Evolutionary conservation across 2,888 invertebrate species (phyloP).

Genomic region (Augiades crinisus): DNA sequence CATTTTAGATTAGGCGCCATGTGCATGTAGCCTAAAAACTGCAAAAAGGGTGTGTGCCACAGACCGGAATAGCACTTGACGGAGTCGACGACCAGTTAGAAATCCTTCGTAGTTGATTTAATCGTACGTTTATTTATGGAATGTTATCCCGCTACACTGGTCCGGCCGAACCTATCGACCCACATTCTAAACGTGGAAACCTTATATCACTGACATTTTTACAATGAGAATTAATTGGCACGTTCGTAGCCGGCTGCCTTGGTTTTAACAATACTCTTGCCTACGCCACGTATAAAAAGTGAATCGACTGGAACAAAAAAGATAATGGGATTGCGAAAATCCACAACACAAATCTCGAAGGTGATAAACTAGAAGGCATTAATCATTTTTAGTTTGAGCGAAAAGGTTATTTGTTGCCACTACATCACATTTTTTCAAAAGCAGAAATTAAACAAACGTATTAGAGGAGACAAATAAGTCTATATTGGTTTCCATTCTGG

Average conservation of each 20-base stretch:
- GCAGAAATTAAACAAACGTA: too few species aligned
- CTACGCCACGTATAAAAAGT: conserved; percentile 16
- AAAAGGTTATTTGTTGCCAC: neutral
- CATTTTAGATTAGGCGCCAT: neutral
- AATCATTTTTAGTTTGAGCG: conserved; percentile 6
- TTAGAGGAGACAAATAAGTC: too few species aligned
- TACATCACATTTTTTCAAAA: neutral
- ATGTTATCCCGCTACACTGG: conserved; percentile 30
- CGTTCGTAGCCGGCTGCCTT: conserved; percentile 1
- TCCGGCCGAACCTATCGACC: conserved; percentile 31
- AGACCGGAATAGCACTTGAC: neutral
- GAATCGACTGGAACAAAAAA: conserved; percentile 20
- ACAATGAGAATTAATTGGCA: conserved; percentile 5
- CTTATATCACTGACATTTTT: conserved; percentile 21
- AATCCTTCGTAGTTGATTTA: conserved; percentile 25
- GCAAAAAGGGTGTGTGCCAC: conserved; percentile 12
- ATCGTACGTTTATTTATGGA: conserved; percentile 25
- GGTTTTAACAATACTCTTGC: conserved; percentile 11
- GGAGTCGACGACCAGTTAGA: conserved; percentile 21
- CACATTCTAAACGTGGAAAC: conserved; percentile 27
- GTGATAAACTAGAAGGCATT: conserved; percentile 10
- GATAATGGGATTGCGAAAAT: conserved; percentile 21
- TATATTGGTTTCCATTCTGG: neutral
- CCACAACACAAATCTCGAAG: conserved; percentile 2
- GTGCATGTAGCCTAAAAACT: conserved; percentile 4